Evolutionary conservation across 2,888 invertebrate species (phyloP).

Genomic region (Amphimallon solstitiale): DNA sequence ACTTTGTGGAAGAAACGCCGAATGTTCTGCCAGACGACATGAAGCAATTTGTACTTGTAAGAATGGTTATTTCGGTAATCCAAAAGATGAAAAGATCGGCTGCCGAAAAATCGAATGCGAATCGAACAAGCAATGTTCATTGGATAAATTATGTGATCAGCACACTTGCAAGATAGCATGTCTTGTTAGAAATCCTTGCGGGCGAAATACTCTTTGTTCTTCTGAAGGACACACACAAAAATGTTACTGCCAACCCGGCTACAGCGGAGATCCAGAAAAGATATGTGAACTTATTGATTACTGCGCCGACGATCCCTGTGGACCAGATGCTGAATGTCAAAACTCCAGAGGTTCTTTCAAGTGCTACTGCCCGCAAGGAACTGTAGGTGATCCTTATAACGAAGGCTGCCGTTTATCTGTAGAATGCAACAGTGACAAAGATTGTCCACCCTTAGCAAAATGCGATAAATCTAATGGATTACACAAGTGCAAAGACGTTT

Average conservation of each 20-base stretch:
- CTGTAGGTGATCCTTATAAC: conserved; percentile 86
- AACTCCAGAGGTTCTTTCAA: conserved; percentile 83
- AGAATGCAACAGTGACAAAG: conserved; percentile 81
- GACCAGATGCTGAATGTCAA: conserved; percentile 81
- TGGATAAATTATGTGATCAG: conserved; percentile 84
- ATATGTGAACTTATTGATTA: conserved; percentile 82
- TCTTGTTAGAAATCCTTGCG: conserved; percentile 83
- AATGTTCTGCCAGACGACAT: conserved; percentile 80
- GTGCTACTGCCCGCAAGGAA: conserved; percentile 81
- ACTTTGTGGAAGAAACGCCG: conserved; percentile 84
- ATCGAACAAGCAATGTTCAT: conserved; percentile 76
- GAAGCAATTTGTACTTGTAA: conserved; percentile 81
- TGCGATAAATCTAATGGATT: conserved; percentile 77
- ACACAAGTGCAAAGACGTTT: conserved; percentile 86
- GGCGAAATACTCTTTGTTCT: conserved; percentile 85
- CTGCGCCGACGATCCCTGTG: conserved; percentile 82
- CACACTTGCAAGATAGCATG: conserved; percentile 89
- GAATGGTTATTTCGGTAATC: conserved; percentile 79
- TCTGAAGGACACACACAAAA: conserved; percentile 83
- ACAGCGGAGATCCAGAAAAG: conserved; percentile 78
- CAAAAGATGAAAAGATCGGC: conserved; percentile 78
- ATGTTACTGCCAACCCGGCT: conserved; percentile 89
- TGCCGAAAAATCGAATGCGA: conserved; percentile 85
- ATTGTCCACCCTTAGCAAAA: conserved; percentile 83
- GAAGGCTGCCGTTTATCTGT: conserved; percentile 85